phyloP scores from a whole-genome alignment of 2,797 vertebrate species.

The Craterocephalus amniculus region DNA sequence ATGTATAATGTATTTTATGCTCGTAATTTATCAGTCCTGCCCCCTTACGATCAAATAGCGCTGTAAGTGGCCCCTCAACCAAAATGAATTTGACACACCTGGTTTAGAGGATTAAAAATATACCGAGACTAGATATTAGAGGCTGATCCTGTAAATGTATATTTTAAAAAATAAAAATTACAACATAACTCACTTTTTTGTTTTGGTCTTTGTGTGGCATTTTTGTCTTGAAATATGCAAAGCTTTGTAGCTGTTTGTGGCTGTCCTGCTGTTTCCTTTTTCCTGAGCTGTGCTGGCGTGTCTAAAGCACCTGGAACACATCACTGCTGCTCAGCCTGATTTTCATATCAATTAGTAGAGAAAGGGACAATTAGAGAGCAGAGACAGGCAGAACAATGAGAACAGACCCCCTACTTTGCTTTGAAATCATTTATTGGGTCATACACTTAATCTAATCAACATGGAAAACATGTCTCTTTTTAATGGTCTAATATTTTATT shows the following conservation, averaged over 20 bases:
- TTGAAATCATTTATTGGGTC: slow-evolving; percentile 22
- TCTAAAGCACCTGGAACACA: slow-evolving; percentile 52
- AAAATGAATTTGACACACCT: too few species aligned
- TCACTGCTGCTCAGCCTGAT: slow-evolving; percentile 42
- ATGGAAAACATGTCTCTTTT: slow-evolving; percentile 1
- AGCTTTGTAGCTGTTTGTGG: background rate
- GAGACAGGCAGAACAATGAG: slow-evolving; percentile 8
- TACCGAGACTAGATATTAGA: too few species aligned
- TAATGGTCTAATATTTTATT: background rate
- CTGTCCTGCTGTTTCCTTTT: slow-evolving; percentile 15
- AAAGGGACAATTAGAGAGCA: slow-evolving; percentile 37
- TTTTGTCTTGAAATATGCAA: background rate
- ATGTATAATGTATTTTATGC: too few species aligned
- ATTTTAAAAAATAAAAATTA: too few species aligned
- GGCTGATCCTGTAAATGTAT: background rate
- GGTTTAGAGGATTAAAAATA: background rate
- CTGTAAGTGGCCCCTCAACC: too few species aligned
- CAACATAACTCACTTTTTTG: too few species aligned
- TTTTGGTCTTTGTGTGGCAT: background rate
- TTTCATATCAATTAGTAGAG: slow-evolving; percentile 53
- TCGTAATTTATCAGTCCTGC: too few species aligned
- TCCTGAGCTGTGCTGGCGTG: slow-evolving; percentile 8
- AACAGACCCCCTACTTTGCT: slow-evolving; percentile 21
- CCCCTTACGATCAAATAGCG: too few species aligned
- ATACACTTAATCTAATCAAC: background rate